phyloP scores from a whole-genome alignment of 2,888 invertebrate genomes.

The Gisinianus flammeolus region DNA sequence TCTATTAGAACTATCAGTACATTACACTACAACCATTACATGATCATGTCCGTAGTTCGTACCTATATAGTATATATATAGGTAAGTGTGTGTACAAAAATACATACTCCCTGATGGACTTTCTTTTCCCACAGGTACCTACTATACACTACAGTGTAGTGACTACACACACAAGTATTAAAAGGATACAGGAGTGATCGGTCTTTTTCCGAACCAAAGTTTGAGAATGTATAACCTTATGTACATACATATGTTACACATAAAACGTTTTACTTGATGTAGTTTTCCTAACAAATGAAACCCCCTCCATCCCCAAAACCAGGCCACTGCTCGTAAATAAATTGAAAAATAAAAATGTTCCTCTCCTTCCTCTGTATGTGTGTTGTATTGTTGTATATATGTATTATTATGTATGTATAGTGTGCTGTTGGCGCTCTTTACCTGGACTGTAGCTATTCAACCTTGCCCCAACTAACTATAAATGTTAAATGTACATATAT shows the following conservation, averaged over 20 bases:
- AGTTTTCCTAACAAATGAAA: constrained; percentile 20
- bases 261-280: constrained; percentile 10
- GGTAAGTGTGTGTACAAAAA: too few species aligned
- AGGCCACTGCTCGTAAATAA: constrained; percentile 32
- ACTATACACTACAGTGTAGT: too few species aligned
- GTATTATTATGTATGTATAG: too few species aligned
- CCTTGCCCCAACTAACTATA: not conserved
- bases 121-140: not conserved
- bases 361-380: constrained; percentile 10
- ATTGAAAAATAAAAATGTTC: constrained; percentile 33
- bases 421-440: not conserved
- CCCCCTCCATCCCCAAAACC: not conserved
- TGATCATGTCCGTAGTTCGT: too few species aligned
- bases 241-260: not conserved
- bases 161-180: not conserved
- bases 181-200: not conserved
- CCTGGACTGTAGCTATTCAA: constrained; percentile 26
- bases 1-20: too few species aligned
- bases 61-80: too few species aligned
- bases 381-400: too few species aligned
- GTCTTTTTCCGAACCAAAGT: not conserved
- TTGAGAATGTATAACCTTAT: not conserved
- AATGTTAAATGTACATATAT: not conserved
- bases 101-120: too few species aligned
- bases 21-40: too few species aligned